Base-by-base conservation (phyloP, 2,888 invertebrate species). In the Syritta pipiens region DNA sequence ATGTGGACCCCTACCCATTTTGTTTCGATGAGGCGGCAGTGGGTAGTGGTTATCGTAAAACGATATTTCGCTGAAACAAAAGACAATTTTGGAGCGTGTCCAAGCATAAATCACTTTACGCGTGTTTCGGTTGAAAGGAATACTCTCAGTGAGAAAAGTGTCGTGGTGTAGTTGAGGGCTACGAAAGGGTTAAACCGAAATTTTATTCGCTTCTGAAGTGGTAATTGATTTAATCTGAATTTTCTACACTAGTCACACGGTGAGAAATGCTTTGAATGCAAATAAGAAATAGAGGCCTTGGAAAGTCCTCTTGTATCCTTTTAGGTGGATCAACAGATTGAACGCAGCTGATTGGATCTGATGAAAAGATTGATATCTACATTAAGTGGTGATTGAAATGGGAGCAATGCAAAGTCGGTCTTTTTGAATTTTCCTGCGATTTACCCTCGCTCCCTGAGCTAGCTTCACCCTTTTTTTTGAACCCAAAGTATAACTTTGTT, bases 91-190 rank as follows among this genome's bases (percentile, higher is more conserved):
- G 59, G 35, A 59, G 74, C 65, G 74, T 67, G 65, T 49, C 57
- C 40, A 17, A 59, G 59, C 44, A 74, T 74, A 74, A 74, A 74
- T 74, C 74, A 74, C 51, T 55, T 72, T 10, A 44, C 62, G 48
- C 63, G 72, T 57, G 20, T 65, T 63, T 57, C 17, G 9, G 5
- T n/a, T n/a, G n/a, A 62, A 12, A 24, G n/a, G 46, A 60, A 6
- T 37, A 20, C 35, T 51, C 24, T 60, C 6, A 10, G 32, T 19
- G 20, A n/a, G 14, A 9, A 51, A 3, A 32, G 10, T 51, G 14
- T 22, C 14, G n/a, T 7, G 1, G 22, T 22, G 6, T 30, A 2
- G 2, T 2, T n/a, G n/a, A 5, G 30, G 49, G 17, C 14, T n/a
- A 17, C 1, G 7, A 10, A 4, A 4, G 10, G 10, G 10, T n/a